phyloP scores from a whole-genome alignment of 2,113 vertebrate genomes.

The Lontra canadensis region DNA sequence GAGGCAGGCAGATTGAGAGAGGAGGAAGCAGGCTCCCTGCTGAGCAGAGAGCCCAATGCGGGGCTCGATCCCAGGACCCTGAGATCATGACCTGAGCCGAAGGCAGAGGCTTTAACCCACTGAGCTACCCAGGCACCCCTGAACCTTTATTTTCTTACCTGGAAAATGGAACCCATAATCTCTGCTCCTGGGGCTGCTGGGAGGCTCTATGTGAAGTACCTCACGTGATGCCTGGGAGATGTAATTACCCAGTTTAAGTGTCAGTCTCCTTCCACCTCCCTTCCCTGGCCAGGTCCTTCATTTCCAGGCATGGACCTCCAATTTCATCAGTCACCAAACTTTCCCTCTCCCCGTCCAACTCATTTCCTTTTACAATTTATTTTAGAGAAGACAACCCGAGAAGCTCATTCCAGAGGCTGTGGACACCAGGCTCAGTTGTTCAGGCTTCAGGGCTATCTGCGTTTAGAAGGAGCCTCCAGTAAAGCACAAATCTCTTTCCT shows the following conservation, averaged over 20 bases:
- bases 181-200: neutral
- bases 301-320: neutral
- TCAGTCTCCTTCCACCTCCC: neutral
- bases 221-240: neutral
- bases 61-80: too few species aligned
- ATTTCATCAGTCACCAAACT: neutral
- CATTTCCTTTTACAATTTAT: neutral
- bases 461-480: neutral
- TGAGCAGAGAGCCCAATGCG: too few species aligned
- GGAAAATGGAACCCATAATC: neutral
- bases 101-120: too few species aligned
- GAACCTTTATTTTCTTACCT: constrained; percentile 22
- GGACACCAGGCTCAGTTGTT: neutral
- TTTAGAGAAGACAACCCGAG: constrained; percentile 15
- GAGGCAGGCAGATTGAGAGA: too few species aligned
- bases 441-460: neutral
- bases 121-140: too few species aligned
- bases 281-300: neutral
- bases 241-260: neutral
- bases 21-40: too few species aligned
- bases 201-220: neutral
- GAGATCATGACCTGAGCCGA: too few species aligned
- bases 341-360: neutral
- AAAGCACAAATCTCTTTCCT: neutral
- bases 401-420: neutral